Base-by-base conservation (phyloP, 53 echinoderm and acorn worm genomes). In the Temnopleurus reevesii region DNA sequence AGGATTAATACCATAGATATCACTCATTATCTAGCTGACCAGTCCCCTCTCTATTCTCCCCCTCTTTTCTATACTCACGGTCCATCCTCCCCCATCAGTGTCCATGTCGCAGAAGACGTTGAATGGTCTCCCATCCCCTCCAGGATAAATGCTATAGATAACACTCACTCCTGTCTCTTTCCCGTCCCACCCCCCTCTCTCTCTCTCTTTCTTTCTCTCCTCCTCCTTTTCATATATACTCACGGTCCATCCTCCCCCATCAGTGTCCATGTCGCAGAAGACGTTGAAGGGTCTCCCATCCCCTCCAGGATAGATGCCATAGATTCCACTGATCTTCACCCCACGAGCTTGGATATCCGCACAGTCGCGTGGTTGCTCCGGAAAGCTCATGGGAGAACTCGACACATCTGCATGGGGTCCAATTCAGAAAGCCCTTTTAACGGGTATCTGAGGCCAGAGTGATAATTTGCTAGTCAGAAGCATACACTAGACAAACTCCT, bases 71-170 rank as follows among this genome's bases (percentile, higher is more conserved):
- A 17, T 23, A 46, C 77, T 89, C 84, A 95, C 95, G 86, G 95
- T 95, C 95, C 95, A 95, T 12, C 95, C 95, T 28, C 95, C 95
- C 19, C 95, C 95, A 31, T 93, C 93, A 1, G 95, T 95, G 6
- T 92, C 92, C 91, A 95, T 86, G 71, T 95, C 95, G 81, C 95
- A 95, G 82, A 89, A 93, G 25, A 94, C 95, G 21, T 86, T 82
- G 79, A 95, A 79, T 2, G 95, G 57, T 21, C 86, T 30, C 19
- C 79, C 82, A 25, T n/a, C n/a, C n/a, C n/a, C n/a, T n/a, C n/a
- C n/a, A n/a, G n/a, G n/a, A n/a, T n/a, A n/a, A n/a, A n/a, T n/a
- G n/a, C n/a, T n/a, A n/a, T n/a, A n/a, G n/a, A n/a, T n/a, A n/a
- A n/a, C n/a, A n/a, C n/a, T n/a, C n/a, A n/a, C 15, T 15, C 15